Base-by-base conservation (phyloP, 2,888 invertebrate genomes). In the Yponomeuta evonymella region DNA sequence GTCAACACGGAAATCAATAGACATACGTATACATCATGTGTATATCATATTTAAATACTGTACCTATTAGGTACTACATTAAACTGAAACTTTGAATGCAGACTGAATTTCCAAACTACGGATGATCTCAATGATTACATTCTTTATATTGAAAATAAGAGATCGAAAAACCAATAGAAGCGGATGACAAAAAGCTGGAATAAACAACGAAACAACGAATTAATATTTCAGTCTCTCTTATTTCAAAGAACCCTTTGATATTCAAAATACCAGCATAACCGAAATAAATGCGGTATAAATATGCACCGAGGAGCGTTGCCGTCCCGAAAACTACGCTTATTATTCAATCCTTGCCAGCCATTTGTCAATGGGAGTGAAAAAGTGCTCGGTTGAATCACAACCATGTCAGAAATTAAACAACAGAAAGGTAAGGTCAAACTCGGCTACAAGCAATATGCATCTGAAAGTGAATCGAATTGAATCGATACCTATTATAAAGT, bases 321-420 rank as follows among this genome's bases (percentile, higher is more conserved):
- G 77, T 78, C 75, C 76, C 67, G 74, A 72, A 79, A 75, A 75
- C 76, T 75, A 63, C 72, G 75, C 74, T 84, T 88, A 83, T 80
- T 85, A 88, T 89, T 89, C 88, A 85, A 84, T 83, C 77, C 83
- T 76, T 81, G 76, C 70, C 76, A 73, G 73, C 76, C 79, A 81
- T 83, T 85, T 82, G 80, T 86, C 84, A 84, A 81, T 81, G 81
- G 79, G 51, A 58, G 15, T 15, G 51, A 58, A 58, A 83, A 83
- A 81, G 74, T 69, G 73, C 78, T 76, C 75, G 73, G 75, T 76
- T 76, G 75, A 78, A 79, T 78, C 75, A 80, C 75, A 79, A 77
- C 78, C 76, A 79, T 81, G 77, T 78, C 75, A 76, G 74, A 65
- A 58, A 2, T 58, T 58, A 15, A 58, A 15, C 12, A 15, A 15